Percentiles rank a stretch among this genome's conserved stretches.
phyloP scores from a whole-genome alignment of 2,113 vertebrate species.

The Tyrannus savana region DNA sequence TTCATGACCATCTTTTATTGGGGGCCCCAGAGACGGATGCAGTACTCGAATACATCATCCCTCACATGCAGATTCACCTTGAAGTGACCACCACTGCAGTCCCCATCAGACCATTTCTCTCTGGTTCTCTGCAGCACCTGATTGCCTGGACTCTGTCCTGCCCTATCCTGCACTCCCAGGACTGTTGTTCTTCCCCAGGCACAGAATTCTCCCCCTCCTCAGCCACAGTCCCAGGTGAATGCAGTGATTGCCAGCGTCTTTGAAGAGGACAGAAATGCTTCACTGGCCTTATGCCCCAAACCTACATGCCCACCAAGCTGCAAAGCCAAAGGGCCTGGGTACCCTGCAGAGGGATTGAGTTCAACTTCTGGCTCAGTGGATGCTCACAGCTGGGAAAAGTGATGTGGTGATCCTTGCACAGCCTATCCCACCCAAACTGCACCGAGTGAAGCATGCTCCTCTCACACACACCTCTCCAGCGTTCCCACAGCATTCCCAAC shows the following conservation, averaged over 20 bases:
- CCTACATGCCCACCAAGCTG: fast-evolving
- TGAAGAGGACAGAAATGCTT: background rate
- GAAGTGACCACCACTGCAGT: background rate
- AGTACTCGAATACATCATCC: background rate
- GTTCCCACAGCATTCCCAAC: background rate
- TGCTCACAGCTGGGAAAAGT: background rate
- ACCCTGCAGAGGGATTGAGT: background rate
- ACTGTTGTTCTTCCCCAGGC: background rate
- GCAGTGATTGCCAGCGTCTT: background rate
- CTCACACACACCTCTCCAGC: background rate
- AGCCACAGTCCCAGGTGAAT: background rate
- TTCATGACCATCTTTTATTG: background rate
- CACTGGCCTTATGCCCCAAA: background rate
- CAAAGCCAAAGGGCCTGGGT: too few relatives aligned
- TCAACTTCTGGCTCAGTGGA: fast-evolving
- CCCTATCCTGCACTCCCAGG: background rate
- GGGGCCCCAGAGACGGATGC: background rate
- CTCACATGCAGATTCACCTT: background rate
- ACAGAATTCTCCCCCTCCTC: background rate
- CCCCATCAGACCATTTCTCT: background rate
- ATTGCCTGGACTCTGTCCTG: background rate
- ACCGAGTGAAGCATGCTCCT: background rate
- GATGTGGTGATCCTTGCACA: fast-evolving
- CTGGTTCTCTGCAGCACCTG: background rate
- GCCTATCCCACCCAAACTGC: background rate